These are phyloP conservation scores for Mechanitis messenoides DNA, from an alignment of 2,888 invertebrate genomes.

Conservation along the genomic window DNA sequence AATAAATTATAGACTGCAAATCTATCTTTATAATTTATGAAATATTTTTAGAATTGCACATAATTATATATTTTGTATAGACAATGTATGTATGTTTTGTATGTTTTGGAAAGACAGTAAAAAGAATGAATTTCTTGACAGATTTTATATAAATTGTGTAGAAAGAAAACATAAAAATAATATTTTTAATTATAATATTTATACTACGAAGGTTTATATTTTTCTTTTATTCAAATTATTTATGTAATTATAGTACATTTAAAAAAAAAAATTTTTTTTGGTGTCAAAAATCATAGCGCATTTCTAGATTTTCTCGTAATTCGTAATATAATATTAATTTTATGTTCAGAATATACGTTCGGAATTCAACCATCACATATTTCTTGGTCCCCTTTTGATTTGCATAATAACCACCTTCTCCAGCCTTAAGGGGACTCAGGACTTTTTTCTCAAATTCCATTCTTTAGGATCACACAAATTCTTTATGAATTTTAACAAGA, in stretches of 20 bases:
- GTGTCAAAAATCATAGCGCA: too few species aligned
- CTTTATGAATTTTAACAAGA: conserved; percentile 35
- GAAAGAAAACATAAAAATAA: neutral
- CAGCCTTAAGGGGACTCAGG: conserved; percentile 40
- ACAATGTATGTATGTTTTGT: too few species aligned
- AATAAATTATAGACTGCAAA: conserved; percentile 24
- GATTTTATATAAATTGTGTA: neutral
- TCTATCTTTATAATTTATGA: conserved; percentile 5
- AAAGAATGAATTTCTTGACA: neutral
- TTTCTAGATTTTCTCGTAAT: too few species aligned
- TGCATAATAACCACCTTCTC: conserved; percentile 58
- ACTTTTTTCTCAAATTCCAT: conserved; percentile 59
- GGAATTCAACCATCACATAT: conserved; percentile 29
- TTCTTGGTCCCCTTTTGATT: conserved; percentile 45
- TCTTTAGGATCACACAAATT: conserved; percentile 47
- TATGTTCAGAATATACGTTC: neutral
- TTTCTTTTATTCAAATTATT: too few species aligned
- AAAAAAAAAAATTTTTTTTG: too few species aligned
- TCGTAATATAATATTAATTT: too few species aligned
- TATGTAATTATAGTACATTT: too few species aligned
- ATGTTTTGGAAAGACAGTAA: neutral
- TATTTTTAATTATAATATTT: neutral
- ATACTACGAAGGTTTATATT: too few species aligned
- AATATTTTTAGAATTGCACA: conserved; percentile 2
- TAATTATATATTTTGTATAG: conserved; percentile 1